Percentiles rank a stretch among this genome's conserved stretches.
Evolutionary conservation across 2,797 vertebrate species (phyloP).

Genomic region (Siniperca scherzeri): DNA sequence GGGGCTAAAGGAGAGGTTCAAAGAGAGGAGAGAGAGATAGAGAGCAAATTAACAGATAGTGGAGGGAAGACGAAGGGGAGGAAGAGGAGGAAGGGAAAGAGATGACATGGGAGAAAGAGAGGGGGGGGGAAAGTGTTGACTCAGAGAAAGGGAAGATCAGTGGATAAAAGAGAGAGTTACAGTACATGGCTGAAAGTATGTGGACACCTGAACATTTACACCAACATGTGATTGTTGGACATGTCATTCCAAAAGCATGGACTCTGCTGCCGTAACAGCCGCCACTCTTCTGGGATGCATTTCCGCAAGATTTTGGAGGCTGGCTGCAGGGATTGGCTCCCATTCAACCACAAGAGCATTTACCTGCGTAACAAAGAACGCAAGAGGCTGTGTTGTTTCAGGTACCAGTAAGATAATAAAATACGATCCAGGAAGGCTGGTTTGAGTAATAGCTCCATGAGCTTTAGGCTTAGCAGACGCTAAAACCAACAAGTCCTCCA

Average conservation of each 20-base stretch:
- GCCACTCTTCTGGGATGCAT: neutral
- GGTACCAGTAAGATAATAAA: neutral
- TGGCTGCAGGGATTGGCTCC: neutral
- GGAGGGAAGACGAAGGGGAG: conserved; percentile 32
- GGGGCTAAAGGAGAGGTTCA: conserved; percentile 81
- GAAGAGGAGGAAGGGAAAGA: conserved; percentile 57
- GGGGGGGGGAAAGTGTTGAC: conserved; percentile 74
- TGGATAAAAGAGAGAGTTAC: conserved; percentile 23
- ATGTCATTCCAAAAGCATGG: neutral
- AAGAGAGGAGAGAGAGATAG: conserved; percentile 68
- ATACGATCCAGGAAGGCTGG: neutral
- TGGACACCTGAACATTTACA: conserved; percentile 37
- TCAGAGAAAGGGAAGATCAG: conserved; percentile 72
- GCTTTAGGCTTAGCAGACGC: neutral
- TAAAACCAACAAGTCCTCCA: too few species aligned
- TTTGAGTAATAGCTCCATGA: neutral
- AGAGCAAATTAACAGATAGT: conserved; percentile 74
- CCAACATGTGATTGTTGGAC: neutral
- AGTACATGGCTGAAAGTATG: conserved; percentile 17
- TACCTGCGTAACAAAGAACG: neutral
- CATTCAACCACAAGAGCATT: neutral
- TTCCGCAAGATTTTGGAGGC: neutral
- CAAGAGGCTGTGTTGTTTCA: neutral
- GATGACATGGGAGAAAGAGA: conserved; percentile 66
- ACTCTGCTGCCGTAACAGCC: too few species aligned